These are phyloP conservation scores for Paracanthobrama guichenoti DNA, from an alignment of 2,113 vertebrate genomes.

Conservation along the genomic window DNA sequence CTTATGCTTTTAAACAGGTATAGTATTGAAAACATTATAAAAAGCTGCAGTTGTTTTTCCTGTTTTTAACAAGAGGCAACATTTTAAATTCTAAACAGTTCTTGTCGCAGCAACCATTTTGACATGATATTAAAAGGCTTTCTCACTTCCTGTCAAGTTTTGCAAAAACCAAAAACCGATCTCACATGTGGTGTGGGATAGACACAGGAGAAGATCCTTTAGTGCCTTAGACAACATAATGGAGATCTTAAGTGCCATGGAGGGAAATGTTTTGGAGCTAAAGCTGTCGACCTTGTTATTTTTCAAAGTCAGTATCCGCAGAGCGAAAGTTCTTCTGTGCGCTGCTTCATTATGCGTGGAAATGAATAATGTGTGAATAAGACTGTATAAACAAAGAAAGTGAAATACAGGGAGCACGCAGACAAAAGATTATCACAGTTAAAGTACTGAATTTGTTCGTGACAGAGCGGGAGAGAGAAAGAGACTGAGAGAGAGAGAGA, in stretches of 20 bases:
- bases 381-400: slow-evolving; percentile 66
- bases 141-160: slow-evolving; percentile 58
- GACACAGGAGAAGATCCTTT: slow-evolving; percentile 59
- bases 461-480: slow-evolving; percentile 52
- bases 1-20: slow-evolving; percentile 48
- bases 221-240: slow-evolving; percentile 66
- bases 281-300: slow-evolving; percentile 71
- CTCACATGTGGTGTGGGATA: slow-evolving; percentile 56
- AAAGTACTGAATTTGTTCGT: slow-evolving; percentile 61
- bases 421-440: slow-evolving; percentile 63
- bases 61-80: not conserved
- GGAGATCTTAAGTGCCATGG: slow-evolving; percentile 69
- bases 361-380: slow-evolving; percentile 67
- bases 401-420: slow-evolving; percentile 57
- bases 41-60: not conserved
- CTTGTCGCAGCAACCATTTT: slow-evolving; percentile 49
- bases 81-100: slow-evolving; percentile 50
- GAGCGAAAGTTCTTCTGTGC: slow-evolving; percentile 58
- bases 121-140: slow-evolving; percentile 54
- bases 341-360: slow-evolving; percentile 72
- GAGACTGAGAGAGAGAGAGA: slow-evolving; percentile 48
- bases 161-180: slow-evolving; percentile 53
- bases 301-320: slow-evolving; percentile 61
- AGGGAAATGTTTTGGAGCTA: slow-evolving; percentile 69
- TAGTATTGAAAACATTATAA: slow-evolving; percentile 24